Evolutionary conservation across 53 echinoderm and acorn worm genomes (phyloP).

Genomic region (Henricia sp.): DNA sequence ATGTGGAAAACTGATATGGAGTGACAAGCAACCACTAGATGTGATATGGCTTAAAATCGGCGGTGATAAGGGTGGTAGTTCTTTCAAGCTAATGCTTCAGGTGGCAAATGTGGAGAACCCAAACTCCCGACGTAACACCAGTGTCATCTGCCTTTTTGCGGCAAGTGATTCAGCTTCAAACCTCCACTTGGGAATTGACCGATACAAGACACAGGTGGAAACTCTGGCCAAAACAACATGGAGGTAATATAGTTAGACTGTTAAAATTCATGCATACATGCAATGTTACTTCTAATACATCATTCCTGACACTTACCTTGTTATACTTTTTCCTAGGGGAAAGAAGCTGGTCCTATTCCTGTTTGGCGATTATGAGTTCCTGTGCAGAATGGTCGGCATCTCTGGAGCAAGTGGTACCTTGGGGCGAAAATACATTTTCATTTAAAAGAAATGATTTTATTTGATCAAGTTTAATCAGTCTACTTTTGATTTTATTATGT

Average conservation of each 20-base stretch:
- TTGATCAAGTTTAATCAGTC: neutral
- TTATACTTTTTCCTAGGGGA: neutral
- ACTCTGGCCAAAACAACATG: conserved; percentile 1
- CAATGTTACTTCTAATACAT: neutral
- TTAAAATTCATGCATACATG: neutral
- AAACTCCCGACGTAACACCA: conserved; percentile 5
- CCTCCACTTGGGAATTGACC: neutral
- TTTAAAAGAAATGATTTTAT: neutral
- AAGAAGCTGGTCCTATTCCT: conserved; percentile 24
- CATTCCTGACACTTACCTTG: neutral
- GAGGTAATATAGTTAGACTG: conserved; percentile 1
- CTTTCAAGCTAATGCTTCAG: conserved; percentile 17
- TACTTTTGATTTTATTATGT: neutral
- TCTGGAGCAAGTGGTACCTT: conserved; percentile 22
- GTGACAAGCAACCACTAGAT: neutral
- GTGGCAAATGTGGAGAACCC: conserved; percentile 15
- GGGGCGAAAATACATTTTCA: neutral
- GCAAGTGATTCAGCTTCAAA: neutral
- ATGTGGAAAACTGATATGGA: neutral
- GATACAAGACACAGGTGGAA: neutral
- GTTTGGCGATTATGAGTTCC: conserved; percentile 21
- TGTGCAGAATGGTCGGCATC: conserved; percentile 15
- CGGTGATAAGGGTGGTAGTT: neutral
- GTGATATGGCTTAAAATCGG: neutral
- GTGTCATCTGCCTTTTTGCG: conserved; percentile 4